Evolutionary conservation across 2,888 invertebrate genomes (phyloP).

Genomic region (Lymantria monacha): DNA sequence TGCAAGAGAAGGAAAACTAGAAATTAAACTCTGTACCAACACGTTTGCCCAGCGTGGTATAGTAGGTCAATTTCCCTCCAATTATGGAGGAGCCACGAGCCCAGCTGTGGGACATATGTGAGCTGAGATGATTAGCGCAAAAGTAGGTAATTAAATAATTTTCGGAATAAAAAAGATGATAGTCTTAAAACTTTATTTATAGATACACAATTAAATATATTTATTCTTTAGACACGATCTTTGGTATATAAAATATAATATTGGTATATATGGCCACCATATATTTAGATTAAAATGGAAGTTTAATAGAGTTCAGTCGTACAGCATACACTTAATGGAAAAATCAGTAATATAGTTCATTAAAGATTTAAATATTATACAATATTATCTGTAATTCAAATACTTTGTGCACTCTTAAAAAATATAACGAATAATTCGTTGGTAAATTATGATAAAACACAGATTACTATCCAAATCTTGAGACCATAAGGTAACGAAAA

Average conservation of each 20-base stretch:
- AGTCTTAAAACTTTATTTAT: conserved; percentile 51
- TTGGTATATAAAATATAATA: conserved; percentile 75
- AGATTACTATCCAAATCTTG: too few relatives aligned
- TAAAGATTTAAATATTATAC: conserved; percentile 29
- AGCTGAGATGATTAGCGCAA: too few relatives aligned
- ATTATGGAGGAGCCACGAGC: too few relatives aligned
- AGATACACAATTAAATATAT: conserved; percentile 60
- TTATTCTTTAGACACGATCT: conserved; percentile 72
- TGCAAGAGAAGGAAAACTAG: too few relatives aligned
- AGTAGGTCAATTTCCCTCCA: too few relatives aligned
- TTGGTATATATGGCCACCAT: conserved; percentile 68
- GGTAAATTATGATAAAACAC: too few relatives aligned
- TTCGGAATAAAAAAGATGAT: too few relatives aligned
- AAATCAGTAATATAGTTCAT: conserved; percentile 39
- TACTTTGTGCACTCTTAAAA: conserved; percentile 40
- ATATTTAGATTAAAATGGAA: conserved; percentile 56
- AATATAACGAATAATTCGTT: conserved; percentile 29
- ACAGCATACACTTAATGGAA: conserved; percentile 37
- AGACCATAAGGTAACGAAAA: too few relatives aligned
- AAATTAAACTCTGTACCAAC: too few relatives aligned
- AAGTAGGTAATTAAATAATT: too few relatives aligned
- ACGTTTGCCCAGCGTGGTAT: too few relatives aligned
- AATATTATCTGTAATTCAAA: conserved; percentile 29
- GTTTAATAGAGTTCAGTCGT: conserved; percentile 55
- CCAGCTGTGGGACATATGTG: too few relatives aligned